phyloP scores from a whole-genome alignment of 2,797 vertebrate species.

The Labroides dimidiatus region DNA sequence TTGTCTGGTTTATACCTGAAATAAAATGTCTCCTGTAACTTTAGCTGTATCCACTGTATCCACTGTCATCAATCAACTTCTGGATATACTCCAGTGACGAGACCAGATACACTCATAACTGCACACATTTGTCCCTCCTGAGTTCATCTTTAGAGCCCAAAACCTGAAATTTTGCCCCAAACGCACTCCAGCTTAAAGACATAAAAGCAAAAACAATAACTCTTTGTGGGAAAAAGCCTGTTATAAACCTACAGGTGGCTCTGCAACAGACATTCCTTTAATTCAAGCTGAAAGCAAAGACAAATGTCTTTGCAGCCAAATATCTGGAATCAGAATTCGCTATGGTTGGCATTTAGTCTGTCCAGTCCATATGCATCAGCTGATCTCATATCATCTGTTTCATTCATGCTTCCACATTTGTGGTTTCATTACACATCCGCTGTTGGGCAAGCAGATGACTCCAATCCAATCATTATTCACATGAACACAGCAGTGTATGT shows the following conservation, averaged over 20 bases:
- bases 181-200: slow-evolving; percentile 28
- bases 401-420: background rate
- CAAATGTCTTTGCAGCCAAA: no score
- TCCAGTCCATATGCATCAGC: slow-evolving; percentile 6
- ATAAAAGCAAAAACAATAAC: background rate
- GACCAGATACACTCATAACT: slow-evolving; percentile 44
- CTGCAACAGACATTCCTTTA: slow-evolving; percentile 10
- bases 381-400: slow-evolving; percentile 31
- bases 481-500: background rate
- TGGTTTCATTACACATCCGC: slow-evolving; percentile 14
- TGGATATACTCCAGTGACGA: slow-evolving; percentile 20
- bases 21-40: slow-evolving; percentile 55
- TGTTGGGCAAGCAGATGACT: slow-evolving; percentile 4
- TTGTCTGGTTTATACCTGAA: slow-evolving; percentile 53
- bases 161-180: slow-evolving; percentile 44
- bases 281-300: background rate
- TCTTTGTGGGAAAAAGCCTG: background rate
- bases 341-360: no score
- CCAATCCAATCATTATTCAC: slow-evolving; percentile 1
- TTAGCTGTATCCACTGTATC: slow-evolving; percentile 47
- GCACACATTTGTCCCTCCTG: slow-evolving; percentile 20
- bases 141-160: slow-evolving; percentile 29
- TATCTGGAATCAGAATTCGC: background rate
- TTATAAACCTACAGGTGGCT: background rate
- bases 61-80: slow-evolving; percentile 55